Evolutionary conservation across 2,888 invertebrate species (phyloP).

Genomic region (Watsonalla binaria): DNA sequence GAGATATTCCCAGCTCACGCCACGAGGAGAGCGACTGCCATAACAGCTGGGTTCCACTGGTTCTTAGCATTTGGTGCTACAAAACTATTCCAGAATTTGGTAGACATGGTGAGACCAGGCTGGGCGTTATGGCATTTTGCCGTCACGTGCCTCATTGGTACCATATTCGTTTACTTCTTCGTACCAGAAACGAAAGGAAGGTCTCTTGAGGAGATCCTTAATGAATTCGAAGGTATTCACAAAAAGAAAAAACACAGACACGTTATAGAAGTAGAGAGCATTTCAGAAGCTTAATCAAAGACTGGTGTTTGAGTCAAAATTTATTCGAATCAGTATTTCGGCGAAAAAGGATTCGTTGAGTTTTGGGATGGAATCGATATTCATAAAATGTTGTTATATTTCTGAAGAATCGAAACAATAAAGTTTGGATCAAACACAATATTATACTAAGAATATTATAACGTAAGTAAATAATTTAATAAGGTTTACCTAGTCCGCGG

Average conservation of each 20-base stretch:
- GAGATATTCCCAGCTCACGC: slow-evolving; percentile 83
- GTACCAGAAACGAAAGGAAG: slow-evolving; percentile 85
- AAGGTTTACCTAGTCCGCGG: too few species aligned
- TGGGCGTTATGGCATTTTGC: slow-evolving; percentile 84
- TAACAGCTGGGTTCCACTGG: slow-evolving; percentile 85
- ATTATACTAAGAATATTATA: too few species aligned
- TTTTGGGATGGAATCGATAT: too few species aligned
- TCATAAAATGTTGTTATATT: too few species aligned
- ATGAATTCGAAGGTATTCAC: slow-evolving; percentile 69
- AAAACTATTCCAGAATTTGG: slow-evolving; percentile 80
- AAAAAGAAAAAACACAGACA: slow-evolving; percentile 63
- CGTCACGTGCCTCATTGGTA: slow-evolving; percentile 75
- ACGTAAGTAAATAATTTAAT: too few species aligned
- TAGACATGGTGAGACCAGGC: slow-evolving; percentile 72
- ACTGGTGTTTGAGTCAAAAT: slow-evolving; percentile 21
- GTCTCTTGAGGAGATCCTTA: slow-evolving; percentile 75
- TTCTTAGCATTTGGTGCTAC: slow-evolving; percentile 82
- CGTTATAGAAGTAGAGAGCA: slow-evolving; percentile 64
- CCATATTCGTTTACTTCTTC: slow-evolving; percentile 80
- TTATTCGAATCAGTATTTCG: slow-evolving; percentile 10
- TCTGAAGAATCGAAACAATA: too few species aligned
- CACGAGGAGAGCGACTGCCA: slow-evolving; percentile 81
- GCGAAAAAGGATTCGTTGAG: too few species aligned
- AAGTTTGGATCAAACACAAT: too few species aligned
- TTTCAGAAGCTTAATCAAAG: slow-evolving; percentile 44